Base-by-base conservation (phyloP, 2,888 invertebrate species). In the Yponomeuta malinellus region DNA sequence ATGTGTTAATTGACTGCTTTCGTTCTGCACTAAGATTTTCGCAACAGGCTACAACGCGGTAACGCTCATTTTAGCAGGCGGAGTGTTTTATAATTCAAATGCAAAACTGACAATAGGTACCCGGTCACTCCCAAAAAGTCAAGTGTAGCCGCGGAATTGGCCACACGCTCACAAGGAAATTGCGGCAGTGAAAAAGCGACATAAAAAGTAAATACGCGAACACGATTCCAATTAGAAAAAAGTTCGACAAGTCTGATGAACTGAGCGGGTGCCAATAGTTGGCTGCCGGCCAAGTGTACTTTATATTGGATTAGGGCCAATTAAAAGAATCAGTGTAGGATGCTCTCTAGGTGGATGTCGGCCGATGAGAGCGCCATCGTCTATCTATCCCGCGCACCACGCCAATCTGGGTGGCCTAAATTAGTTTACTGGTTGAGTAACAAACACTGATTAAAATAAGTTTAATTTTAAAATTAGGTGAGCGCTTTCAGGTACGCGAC, bases 221-320 rank as follows among this genome's bases (percentile, higher is more conserved):
- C 77, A 81, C 82, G 79, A 84, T 81, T 83, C 82, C 80, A 85
- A 88, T 87, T 84, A 82, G 81, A 87, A 90, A 59, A 89, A 90
- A 88, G 84, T 90, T 89, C 86, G 79, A 90, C 84, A 86, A 84
- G 81, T 89, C 89, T 89, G 88, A 91, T 89, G 88, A 86, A 87
- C 86, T 86, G 84, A 83, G 82, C 84, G 78, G 87, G 87, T 86
- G 88, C 86, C 88, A 83, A 90, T 89, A 83, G 79, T 78, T 92
- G 92, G 92, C 85, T 52, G 1, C 8, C 2, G 78, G 88, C 91
- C 92, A 92, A 84, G 85, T 87, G 88, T 87, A 90, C 87, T 91
- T 90, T 89, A 87, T 87, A 89, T 90, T 91, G 91, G 92, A 92
- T 90, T 89, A 87, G 79, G 86, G 90, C 92, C 92, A 92, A 91